Evolutionary conservation across 2,113 vertebrate species (phyloP).

Genomic region (Odobenus rosmarus): DNA sequence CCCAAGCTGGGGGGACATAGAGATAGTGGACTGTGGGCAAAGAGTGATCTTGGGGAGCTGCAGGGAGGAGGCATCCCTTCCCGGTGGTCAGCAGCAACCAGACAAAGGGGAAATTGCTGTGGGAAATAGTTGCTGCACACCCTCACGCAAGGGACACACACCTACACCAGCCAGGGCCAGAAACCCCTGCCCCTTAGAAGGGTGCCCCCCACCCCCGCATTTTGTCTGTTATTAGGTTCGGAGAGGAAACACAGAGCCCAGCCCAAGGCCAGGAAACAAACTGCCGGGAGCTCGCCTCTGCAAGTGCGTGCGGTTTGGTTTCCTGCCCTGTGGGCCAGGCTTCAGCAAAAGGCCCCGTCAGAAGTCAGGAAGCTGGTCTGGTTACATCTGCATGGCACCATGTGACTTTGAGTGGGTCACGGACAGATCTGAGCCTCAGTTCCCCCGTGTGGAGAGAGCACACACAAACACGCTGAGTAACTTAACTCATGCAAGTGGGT

Average conservation of each 20-base stretch:
- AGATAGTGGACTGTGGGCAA: background rate
- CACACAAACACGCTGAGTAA: accelerated
- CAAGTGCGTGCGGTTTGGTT: background rate
- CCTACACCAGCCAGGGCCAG: too few species aligned
- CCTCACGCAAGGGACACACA: background rate
- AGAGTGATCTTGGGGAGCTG: background rate
- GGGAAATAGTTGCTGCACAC: background rate
- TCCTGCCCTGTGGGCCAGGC: background rate
- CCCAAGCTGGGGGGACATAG: too few species aligned
- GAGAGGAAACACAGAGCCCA: background rate
- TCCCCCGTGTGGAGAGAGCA: too few species aligned
- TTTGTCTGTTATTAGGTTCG: background rate
- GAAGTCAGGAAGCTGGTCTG: background rate
- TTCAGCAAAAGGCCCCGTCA: accelerated
- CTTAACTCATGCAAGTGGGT: accelerated
- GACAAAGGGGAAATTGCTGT: background rate
- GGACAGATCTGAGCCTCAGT: background rate
- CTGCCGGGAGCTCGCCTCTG: background rate
- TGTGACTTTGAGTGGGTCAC: background rate
- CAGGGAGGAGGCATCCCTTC: background rate
- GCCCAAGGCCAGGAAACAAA: background rate
- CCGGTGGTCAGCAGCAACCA: background rate
- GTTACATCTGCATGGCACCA: background rate
- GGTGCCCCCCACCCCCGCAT: background rate
- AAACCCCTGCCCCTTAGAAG: background rate